Percentiles rank a stretch among this genome's conserved stretches.
Evolutionary conservation across 2,888 invertebrate species (phyloP).

Genomic region (Nomada hirtipes): DNA sequence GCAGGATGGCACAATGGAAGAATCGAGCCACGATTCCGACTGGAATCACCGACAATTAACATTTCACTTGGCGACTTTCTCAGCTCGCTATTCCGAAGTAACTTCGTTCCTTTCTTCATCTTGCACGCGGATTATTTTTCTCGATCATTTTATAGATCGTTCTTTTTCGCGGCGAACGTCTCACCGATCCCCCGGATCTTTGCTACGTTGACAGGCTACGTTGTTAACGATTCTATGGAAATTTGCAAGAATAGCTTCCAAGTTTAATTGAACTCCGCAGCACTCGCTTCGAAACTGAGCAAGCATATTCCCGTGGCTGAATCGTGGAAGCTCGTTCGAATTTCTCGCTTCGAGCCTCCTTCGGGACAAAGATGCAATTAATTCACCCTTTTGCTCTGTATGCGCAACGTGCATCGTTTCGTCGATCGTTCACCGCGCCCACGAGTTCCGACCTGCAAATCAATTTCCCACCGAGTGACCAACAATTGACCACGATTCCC

Average conservation of each 20-base stretch:
- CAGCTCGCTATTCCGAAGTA: constrained; percentile 22
- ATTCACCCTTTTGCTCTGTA: constrained; percentile 32
- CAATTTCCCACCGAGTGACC: constrained; percentile 32
- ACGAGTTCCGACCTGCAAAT: constrained; percentile 48
- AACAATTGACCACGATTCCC: constrained; percentile 50
- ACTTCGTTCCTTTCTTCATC: constrained; percentile 35
- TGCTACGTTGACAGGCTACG: no score
- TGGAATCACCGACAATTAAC: constrained; percentile 50
- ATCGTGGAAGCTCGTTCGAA: constrained; percentile 9
- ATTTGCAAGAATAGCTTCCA: not conserved
- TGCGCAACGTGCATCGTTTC: constrained; percentile 50
- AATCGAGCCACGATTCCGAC: constrained; percentile 14
- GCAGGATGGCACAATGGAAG: constrained; percentile 24
- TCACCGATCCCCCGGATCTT: no score
- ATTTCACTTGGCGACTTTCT: constrained; percentile 41
- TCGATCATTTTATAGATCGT: not conserved
- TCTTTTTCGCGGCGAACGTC: no score
- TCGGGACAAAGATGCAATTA: constrained; percentile 40
- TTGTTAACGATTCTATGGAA: not conserved
- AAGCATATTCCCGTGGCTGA: not conserved
- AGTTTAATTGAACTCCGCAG: constrained; percentile 1
- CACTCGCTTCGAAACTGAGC: not conserved
- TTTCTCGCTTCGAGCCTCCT: not conserved
- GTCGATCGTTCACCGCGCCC: constrained; percentile 58
- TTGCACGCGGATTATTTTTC: not conserved